These are phyloP conservation scores for Chanos chanos DNA, from an alignment of 2,797 vertebrate genomes.

Conservation along the genomic window DNA sequence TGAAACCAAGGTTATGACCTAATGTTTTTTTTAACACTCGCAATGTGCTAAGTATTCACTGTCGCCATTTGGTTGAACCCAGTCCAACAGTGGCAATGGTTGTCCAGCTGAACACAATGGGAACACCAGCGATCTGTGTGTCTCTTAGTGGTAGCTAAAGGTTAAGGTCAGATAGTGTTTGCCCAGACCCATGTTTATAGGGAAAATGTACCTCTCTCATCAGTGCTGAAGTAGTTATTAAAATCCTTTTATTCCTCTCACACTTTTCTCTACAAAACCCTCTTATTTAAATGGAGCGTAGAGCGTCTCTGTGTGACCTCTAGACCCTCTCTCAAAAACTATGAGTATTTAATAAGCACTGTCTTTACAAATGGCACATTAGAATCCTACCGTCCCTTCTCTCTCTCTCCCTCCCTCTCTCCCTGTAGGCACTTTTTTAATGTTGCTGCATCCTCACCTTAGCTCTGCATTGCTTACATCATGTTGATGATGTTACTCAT, in stretches of 20 bases:
- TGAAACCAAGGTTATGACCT: too few species aligned
- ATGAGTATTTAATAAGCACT: slow-evolving; percentile 28
- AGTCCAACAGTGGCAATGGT: too few species aligned
- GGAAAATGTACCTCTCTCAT: slow-evolving; percentile 1
- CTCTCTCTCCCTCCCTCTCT: neutral
- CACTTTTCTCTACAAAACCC: slow-evolving; percentile 28
- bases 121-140: too few species aligned
- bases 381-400: slow-evolving; percentile 24
- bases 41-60: too few species aligned
- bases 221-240: slow-evolving; percentile 13
- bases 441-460: too few species aligned
- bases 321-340: slow-evolving; percentile 8
- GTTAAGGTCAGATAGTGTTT: neutral
- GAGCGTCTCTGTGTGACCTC: slow-evolving; percentile 31
- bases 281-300: slow-evolving; percentile 40
- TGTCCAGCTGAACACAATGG: too few species aligned
- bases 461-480: too few species aligned
- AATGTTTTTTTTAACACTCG: too few species aligned
- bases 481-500: too few species aligned
- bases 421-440: too few species aligned
- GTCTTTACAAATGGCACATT: slow-evolving; percentile 43
- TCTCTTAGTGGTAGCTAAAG: neutral
- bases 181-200: neutral
- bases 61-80: too few species aligned
- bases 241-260: slow-evolving; percentile 11